These are phyloP conservation scores for Imbricaverruca yamaguchii DNA, from an alignment of 2,888 invertebrate species.

Conservation along the genomic window DNA sequence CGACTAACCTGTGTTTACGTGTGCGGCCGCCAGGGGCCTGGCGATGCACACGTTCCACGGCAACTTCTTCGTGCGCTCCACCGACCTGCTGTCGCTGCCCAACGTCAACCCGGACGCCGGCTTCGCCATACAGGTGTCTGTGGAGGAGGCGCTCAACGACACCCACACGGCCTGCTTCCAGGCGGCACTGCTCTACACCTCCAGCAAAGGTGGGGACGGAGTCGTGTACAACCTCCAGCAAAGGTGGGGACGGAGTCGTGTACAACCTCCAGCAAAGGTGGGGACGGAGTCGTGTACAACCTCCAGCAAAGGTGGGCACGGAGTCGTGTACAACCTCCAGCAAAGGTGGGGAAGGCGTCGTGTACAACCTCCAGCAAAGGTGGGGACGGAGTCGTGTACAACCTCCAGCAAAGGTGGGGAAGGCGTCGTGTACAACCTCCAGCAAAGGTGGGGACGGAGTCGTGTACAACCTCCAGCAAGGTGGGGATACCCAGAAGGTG, in stretches of 20 bases:
- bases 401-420: no score
- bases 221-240: constrained; percentile 68
- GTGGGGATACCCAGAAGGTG: constrained; percentile 59
- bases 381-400: no score
- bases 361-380: no score
- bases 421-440: no score
- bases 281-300: constrained; percentile 48
- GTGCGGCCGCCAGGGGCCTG: constrained; percentile 57
- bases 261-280: constrained; percentile 81
- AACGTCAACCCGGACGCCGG: constrained; percentile 97
- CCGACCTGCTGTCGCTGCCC: constrained; percentile 88
- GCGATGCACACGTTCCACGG: constrained; percentile 98
- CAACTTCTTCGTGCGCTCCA: constrained; percentile 97
- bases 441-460: no score
- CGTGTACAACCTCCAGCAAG: constrained; percentile 87
- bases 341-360: constrained; percentile 61
- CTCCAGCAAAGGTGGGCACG: constrained; percentile 64
- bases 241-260: constrained; percentile 49
- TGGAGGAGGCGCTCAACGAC: constrained; percentile 83
- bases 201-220: constrained; percentile 60
- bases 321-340: constrained; percentile 59
- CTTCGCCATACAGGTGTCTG: constrained; percentile 94
- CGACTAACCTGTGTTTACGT: constrained; percentile 25
- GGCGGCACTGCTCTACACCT: constrained; percentile 93
- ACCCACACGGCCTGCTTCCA: constrained; percentile 90